phyloP scores from a whole-genome alignment of 2,888 invertebrate genomes.

The Hirtodrosophila duncani region DNA sequence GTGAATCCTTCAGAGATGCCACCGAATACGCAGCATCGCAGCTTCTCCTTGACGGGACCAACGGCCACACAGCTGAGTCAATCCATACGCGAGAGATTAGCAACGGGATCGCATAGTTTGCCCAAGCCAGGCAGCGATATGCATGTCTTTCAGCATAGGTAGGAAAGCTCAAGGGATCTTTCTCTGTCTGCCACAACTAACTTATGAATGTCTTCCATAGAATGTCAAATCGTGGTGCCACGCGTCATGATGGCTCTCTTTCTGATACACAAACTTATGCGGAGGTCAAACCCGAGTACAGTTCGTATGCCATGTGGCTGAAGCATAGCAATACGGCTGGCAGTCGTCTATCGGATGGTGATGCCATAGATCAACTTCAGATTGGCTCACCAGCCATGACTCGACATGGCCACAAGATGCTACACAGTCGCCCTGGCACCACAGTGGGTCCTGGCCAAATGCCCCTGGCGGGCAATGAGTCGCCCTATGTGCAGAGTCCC shows the following conservation, averaged over 20 bases:
- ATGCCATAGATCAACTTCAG: slow-evolving; percentile 90
- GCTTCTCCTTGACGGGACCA: slow-evolving; percentile 90
- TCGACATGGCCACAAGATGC: slow-evolving; percentile 79
- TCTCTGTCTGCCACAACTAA: too few species aligned
- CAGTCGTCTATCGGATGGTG: slow-evolving; percentile 91
- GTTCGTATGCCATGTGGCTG: slow-evolving; percentile 91
- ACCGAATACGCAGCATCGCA: slow-evolving; percentile 88
- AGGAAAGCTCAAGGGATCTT: slow-evolving; percentile 29
- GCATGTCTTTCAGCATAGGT: slow-evolving; percentile 84
- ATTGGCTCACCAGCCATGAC: slow-evolving; percentile 83
- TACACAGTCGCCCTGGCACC: slow-evolving; percentile 70
- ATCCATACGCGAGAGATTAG: slow-evolving; percentile 89
- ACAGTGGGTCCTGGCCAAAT: slow-evolving; percentile 45
- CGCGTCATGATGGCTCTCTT: slow-evolving; percentile 88
- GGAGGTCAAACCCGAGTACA: slow-evolving; percentile 87
- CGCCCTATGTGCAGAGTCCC: slow-evolving; percentile 80
- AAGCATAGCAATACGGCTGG: slow-evolving; percentile 91
- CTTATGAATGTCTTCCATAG: too few species aligned
- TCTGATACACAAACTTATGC: slow-evolving; percentile 90
- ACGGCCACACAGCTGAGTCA: slow-evolving; percentile 92
- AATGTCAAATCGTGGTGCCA: slow-evolving; percentile 75
- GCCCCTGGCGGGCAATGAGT: slow-evolving; percentile 66
- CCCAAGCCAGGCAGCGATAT: slow-evolving; percentile 86
- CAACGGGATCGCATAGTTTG: slow-evolving; percentile 91
- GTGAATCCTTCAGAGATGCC: slow-evolving; percentile 78